A percentile compares a stretch with the other conserved stretches of the same genome.
These are phyloP conservation scores for Mythimna vitellina DNA, from an alignment of 2,888 invertebrate genomes.

Conservation along the genomic window DNA sequence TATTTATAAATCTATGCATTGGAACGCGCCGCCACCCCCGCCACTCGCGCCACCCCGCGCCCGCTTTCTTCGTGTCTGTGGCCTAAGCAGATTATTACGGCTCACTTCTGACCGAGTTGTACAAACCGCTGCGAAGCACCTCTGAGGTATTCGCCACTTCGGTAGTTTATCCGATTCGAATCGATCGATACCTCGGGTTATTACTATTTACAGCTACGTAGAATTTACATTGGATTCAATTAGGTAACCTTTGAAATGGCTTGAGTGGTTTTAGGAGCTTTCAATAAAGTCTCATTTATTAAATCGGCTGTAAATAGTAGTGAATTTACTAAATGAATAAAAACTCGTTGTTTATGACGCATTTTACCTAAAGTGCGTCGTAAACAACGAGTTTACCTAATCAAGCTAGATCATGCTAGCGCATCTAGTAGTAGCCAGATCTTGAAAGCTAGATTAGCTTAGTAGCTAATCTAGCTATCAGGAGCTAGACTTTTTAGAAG, in stretches of 20 bases:
- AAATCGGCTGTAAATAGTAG: not conserved
- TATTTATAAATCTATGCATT: too few species aligned
- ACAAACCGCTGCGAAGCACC: slow-evolving; percentile 11
- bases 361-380: too few species aligned
- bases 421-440: too few species aligned
- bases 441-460: too few species aligned
- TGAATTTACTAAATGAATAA: slow-evolving; percentile 5
- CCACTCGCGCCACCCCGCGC: too few species aligned
- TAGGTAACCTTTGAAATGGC: slow-evolving; percentile 20
- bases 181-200: slow-evolving; percentile 41
- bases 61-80: too few species aligned
- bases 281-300: slow-evolving; percentile 4
- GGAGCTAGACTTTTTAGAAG: not conserved
- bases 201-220: slow-evolving; percentile 6
- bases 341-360: not conserved
- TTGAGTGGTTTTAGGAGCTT: slow-evolving; percentile 26
- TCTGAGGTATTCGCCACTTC: slow-evolving; percentile 36
- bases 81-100: slow-evolving; percentile 26
- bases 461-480: not conserved
- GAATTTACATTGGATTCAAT: slow-evolving; percentile 31
- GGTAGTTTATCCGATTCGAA: slow-evolving; percentile 31
- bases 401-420: too few species aligned
- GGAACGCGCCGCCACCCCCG: too few species aligned
- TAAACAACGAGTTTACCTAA: too few species aligned
- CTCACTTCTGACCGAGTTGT: slow-evolving; percentile 11